These are phyloP conservation scores for Serinus canaria DNA, from an alignment of 2,113 vertebrate genomes.

Conservation along the genomic window DNA sequence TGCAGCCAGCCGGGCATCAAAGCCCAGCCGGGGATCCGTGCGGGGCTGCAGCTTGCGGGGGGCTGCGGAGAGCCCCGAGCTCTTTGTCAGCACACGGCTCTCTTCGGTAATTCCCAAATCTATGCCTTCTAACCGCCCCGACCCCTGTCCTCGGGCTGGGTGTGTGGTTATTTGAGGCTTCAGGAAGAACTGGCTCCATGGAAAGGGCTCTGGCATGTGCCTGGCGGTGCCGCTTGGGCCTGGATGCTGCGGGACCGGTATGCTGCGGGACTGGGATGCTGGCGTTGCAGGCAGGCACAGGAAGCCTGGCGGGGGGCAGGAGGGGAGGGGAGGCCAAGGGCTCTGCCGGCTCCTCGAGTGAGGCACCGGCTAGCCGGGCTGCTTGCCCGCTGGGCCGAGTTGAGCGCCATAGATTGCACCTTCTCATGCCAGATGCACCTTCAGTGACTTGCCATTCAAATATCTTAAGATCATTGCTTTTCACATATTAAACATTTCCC, in stretches of 20 bases:
- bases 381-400: neutral
- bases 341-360: neutral
- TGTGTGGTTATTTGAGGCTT: neutral
- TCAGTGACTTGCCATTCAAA: neutral
- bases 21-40: neutral
- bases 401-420: neutral
- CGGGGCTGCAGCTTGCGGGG: neutral
- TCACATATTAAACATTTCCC: neutral
- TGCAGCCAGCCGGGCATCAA: neutral
- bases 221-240: neutral
- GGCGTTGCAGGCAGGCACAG: fast-evolving
- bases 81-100: neutral
- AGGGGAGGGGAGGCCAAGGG: neutral
- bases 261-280: fast-evolving
- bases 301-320: neutral
- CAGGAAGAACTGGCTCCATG: neutral
- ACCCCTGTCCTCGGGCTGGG: neutral
- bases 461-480: neutral
- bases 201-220: neutral
- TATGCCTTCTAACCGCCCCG: neutral
- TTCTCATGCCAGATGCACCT: neutral
- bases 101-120: neutral
- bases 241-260: neutral
- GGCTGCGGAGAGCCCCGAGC: neutral
- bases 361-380: neutral